phyloP scores from a whole-genome alignment of 2,113 vertebrate species.

The Ciconia stormi region DNA sequence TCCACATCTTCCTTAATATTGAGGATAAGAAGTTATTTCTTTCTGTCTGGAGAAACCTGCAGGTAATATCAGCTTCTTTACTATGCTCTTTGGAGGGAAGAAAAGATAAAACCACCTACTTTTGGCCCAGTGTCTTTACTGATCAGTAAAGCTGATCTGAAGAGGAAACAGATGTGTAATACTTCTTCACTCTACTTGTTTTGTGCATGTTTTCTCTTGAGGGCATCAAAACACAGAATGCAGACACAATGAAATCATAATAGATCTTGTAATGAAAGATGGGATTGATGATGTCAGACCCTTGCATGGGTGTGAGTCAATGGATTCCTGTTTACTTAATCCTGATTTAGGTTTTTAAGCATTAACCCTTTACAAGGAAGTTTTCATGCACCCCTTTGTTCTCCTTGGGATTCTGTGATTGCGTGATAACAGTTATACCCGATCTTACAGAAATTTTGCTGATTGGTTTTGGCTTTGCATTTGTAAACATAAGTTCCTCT shows the following conservation, averaged over 20 bases:
- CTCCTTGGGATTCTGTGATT: not conserved
- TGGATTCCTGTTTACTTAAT: not conserved
- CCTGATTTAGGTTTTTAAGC: not conserved
- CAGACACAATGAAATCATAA: rapidly evolving
- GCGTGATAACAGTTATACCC: not conserved
- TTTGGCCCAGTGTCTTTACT: not conserved
- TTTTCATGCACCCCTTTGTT: rapidly evolving
- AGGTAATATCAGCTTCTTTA: not conserved
- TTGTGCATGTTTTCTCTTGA: not conserved
- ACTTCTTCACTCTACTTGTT: not conserved
- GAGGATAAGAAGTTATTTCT: not conserved
- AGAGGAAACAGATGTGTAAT: not conserved
- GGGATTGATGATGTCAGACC: not conserved
- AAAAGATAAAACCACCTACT: not conserved
- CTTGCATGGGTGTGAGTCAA: not conserved
- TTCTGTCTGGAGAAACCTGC: not conserved
- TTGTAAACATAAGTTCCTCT: not conserved
- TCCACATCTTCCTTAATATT: not conserved
- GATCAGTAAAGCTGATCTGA: not conserved
- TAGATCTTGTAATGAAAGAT: not conserved
- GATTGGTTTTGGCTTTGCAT: not conserved
- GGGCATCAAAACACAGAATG: not conserved
- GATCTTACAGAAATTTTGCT: not conserved
- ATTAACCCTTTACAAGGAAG: not conserved
- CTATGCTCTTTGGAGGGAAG: not conserved